These are phyloP conservation scores for Glossosoma conforme DNA, from an alignment of 1,140 invertebrate genomes.

Conservation along the genomic window DNA sequence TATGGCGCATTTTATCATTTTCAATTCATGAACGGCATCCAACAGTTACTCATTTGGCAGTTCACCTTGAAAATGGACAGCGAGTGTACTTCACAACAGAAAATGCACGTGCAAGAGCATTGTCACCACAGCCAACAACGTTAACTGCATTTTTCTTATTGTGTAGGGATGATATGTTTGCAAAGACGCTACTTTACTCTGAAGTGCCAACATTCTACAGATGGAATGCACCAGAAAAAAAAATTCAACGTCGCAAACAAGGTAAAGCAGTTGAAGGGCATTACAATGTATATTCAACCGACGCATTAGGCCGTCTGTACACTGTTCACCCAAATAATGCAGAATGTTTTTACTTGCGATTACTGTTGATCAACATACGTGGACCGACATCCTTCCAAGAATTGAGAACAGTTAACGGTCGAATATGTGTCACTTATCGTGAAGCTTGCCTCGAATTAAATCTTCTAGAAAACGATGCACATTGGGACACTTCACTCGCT, in stretches of 20 bases:
- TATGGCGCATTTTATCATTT: conserved; percentile 40
- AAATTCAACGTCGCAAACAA: not conserved
- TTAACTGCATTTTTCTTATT: conserved; percentile 37
- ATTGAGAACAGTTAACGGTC: no score
- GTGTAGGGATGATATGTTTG: conserved; percentile 16
- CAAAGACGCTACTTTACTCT: conserved; percentile 12
- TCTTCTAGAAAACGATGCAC: no score
- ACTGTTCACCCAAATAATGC: conserved; percentile 1
- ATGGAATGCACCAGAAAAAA: conserved; percentile 26
- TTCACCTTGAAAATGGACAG: conserved; percentile 43
- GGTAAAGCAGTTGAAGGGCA: not conserved
- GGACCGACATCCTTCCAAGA: no score
- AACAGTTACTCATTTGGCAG: conserved; percentile 36
- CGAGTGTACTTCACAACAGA: conserved; percentile 36
- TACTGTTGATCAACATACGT: no score
- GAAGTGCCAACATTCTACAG: conserved; percentile 33
- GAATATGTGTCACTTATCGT: no score
- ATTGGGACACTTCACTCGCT: no score
- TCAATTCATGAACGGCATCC: conserved; percentile 37
- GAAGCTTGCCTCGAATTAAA: no score
- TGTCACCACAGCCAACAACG: conserved; percentile 18
- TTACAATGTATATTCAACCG: not conserved
- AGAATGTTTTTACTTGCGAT: no score
- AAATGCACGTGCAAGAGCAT: conserved; percentile 17
- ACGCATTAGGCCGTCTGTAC: not conserved